Base-by-base conservation (phyloP, 1,140 invertebrate species). In the Tribolium madens region DNA sequence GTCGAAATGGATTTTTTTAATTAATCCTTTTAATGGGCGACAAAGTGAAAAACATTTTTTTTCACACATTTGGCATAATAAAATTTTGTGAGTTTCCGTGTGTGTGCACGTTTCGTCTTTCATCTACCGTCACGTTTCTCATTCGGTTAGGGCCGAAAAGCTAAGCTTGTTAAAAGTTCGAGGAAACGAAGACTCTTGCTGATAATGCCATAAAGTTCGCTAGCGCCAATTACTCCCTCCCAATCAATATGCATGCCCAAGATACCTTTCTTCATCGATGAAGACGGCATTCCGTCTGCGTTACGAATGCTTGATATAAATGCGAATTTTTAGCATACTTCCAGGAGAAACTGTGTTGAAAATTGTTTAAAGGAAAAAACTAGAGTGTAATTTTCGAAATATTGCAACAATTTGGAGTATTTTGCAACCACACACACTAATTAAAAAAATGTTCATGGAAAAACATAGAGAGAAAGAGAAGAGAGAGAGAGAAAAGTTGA, bases 111-210 rank as follows among this genome's bases (percentile, higher is more conserved):
- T 17, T 50, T 50, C 48, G 36, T 42, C 36, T 50, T 50, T 50
- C 48, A 50, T 14, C 48, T 7, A 50, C 6, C 48, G 48, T 50
- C 48, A 50, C 48, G 48, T 50, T 14, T 50, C 48, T 50, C 48
- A 50, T 50, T 50, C 48, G 15, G 48, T 50, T 50, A 50, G 15
- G 48, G 13, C 48, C 48, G 48, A 50, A 50, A 50, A 50, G 48
- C 48, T 50, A 50, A 50, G 48, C 48, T 50, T 50, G 48, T 50
- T 50, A 50, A 50, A 50, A 50, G 48, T 50, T 50, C 6, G 48
- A 50, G 48, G 15, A 50, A 50, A 50, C 48, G 48, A 50, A 50
- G 48, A 50, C n/a, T 50, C 48, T 50, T 50, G 48, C 48, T 50
- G 48, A 50, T 50, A 50, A 50, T 50, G 48, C 48, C 48, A 50